These are phyloP conservation scores for Halichoerus grypus DNA, from an alignment of 2,113 vertebrate species.

Conservation along the genomic window DNA sequence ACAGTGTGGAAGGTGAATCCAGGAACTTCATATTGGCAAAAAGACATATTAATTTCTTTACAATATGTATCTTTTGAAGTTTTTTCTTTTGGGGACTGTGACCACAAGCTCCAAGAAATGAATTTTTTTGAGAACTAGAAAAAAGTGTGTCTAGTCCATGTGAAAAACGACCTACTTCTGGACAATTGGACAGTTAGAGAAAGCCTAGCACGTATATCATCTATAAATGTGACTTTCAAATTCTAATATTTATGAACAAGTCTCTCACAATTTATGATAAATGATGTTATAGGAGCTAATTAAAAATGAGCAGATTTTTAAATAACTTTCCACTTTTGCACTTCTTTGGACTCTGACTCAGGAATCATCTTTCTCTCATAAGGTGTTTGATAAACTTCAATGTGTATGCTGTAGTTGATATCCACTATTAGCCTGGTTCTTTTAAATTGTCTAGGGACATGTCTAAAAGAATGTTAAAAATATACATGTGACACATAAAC, in stretches of 20 bases:
- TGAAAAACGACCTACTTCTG: slow-evolving; percentile 52
- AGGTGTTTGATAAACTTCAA: slow-evolving; percentile 43
- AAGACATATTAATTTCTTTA: neutral
- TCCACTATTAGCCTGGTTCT: neutral
- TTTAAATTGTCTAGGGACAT: neutral
- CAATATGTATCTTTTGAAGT: neutral
- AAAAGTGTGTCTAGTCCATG: neutral
- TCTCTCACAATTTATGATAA: slow-evolving; percentile 79
- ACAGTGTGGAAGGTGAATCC: neutral
- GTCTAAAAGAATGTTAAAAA: slow-evolving; percentile 25
- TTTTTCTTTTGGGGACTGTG: slow-evolving; percentile 54
- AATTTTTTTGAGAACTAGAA: slow-evolving; percentile 59
- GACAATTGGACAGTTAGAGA: slow-evolving; percentile 9
- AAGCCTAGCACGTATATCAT: neutral
- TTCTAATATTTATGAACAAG: neutral
- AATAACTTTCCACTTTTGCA: slow-evolving; percentile 70
- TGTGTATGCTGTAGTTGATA: neutral
- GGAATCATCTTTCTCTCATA: slow-evolving; percentile 15
- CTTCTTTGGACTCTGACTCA: slow-evolving; percentile 56
- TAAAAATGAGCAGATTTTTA: slow-evolving; percentile 80
- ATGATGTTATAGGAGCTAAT: slow-evolving; percentile 69
- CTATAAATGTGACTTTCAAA: slow-evolving; percentile 75
- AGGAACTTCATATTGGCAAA: slow-evolving; percentile 41
- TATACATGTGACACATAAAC: slow-evolving; percentile 7
- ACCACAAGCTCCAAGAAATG: slow-evolving; percentile 19